phyloP scores from a whole-genome alignment of 1,140 invertebrate genomes.

The Lordiphosa clarofinis region DNA sequence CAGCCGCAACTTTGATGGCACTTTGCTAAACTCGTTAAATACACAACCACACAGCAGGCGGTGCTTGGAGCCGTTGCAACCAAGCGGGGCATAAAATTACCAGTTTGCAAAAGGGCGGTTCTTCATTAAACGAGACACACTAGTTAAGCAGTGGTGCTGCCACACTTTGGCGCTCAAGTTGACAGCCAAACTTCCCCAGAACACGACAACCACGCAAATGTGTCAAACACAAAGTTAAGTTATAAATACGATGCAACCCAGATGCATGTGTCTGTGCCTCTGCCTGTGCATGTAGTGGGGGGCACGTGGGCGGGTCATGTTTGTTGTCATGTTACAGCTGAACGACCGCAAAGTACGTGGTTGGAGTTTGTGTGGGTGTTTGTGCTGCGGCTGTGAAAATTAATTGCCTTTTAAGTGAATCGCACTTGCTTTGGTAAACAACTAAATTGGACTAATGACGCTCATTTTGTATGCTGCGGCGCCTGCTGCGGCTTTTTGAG shows the following conservation, averaged over 20 bases:
- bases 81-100: conserved; percentile 71
- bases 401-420: conserved; percentile 80
- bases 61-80: conserved; percentile 8
- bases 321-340: conserved; percentile 75
- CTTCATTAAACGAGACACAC: conserved; percentile 51
- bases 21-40: conserved; percentile 55
- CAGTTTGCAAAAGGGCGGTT: conserved; percentile 38
- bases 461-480: conserved; percentile 70
- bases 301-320: conserved; percentile 30
- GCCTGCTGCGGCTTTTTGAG: conserved; percentile 9
- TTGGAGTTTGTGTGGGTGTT: conserved; percentile 20
- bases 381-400: conserved; percentile 64
- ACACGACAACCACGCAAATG: conserved; percentile 53
- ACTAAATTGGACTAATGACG: conserved; percentile 79
- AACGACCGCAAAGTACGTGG: conserved; percentile 78
- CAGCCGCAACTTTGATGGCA: conserved; percentile 52
- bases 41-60: conserved; percentile 21
- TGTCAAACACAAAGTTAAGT: conserved; percentile 76
- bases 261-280: conserved; percentile 11
- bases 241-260: conserved; percentile 70
- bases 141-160: conserved; percentile 12
- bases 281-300: conserved; percentile 6
- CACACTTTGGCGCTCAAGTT: conserved; percentile 23
- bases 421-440: conserved; percentile 78
- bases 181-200: conserved; percentile 37